These are phyloP conservation scores for Liasis olivaceus DNA, from an alignment of 2,797 vertebrate species.

Conservation along the genomic window DNA sequence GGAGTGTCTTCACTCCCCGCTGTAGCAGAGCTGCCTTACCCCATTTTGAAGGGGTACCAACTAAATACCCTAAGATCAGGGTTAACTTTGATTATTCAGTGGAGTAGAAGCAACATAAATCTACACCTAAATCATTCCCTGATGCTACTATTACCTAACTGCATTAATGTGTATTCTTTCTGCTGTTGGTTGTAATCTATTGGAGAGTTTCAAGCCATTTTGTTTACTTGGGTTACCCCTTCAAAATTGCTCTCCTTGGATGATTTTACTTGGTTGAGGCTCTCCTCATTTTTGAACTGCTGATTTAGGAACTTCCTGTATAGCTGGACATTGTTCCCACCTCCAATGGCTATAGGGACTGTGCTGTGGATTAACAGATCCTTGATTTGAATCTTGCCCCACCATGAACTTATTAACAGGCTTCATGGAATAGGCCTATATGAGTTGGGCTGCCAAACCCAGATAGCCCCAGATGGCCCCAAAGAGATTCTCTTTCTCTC, in stretches of 20 bases:
- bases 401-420: not conserved
- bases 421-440: not conserved
- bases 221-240: not conserved
- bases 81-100: not conserved
- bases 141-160: not conserved
- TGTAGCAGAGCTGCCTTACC: no score
- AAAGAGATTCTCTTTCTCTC: not conserved
- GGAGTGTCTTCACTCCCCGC: not conserved
- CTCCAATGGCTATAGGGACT: not conserved
- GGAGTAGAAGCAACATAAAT: not conserved
- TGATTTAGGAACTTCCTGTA: not conserved
- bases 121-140: not conserved
- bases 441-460: not conserved
- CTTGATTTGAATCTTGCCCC: not conserved
- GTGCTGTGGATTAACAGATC: not conserved
- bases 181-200: not conserved
- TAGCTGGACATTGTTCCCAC: not conserved
- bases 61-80: not conserved
- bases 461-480: not conserved
- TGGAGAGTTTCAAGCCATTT: not conserved
- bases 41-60: not conserved
- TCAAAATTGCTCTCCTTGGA: not conserved
- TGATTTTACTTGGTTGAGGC: not conserved
- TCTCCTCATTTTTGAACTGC: not conserved
- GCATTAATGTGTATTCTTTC: not conserved